Percentiles rank a stretch among this genome's conserved stretches.
These are phyloP conservation scores for Bembecia ichneumoniformis DNA, from an alignment of 2,888 invertebrate genomes.

Conservation along the genomic window DNA sequence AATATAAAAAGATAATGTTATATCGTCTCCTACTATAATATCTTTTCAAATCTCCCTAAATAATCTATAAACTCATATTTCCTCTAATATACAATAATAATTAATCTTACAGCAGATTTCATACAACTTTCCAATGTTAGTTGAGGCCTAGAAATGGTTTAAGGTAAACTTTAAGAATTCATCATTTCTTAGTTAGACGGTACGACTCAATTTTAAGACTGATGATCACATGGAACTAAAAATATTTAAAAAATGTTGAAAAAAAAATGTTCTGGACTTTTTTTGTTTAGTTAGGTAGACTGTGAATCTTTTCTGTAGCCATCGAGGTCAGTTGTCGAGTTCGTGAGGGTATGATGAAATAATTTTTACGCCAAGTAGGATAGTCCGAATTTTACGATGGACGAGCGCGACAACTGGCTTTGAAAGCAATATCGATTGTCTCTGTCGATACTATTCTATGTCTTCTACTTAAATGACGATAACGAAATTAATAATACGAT, in stretches of 20 bases:
- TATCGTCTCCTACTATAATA: conserved; percentile 39
- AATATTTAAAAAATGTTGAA: conserved; percentile 30
- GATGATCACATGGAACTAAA: conserved; percentile 55
- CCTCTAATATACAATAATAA: conserved; percentile 28
- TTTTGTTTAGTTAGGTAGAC: conserved; percentile 37
- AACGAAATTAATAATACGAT: conserved; percentile 34
- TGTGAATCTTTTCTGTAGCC: conserved; percentile 27
- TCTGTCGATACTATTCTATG: conserved; percentile 48
- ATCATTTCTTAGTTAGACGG: conserved; percentile 68
- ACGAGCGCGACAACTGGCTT: conserved; percentile 27
- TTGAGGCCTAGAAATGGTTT: conserved; percentile 61
- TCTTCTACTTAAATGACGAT: conserved; percentile 56
- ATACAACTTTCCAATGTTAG: conserved; percentile 31
- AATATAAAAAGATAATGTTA: conserved; percentile 10
- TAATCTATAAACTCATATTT: conserved; percentile 25
- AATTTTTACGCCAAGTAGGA: conserved; percentile 20
- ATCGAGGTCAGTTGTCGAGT: conserved; percentile 25
- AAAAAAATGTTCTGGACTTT: conserved; percentile 36
- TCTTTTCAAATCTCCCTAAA: conserved; percentile 34
- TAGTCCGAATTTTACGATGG: conserved; percentile 45
- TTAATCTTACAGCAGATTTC: conserved; percentile 19
- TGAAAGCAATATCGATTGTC: conserved; percentile 30
- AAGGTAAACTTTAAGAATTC: conserved; percentile 53
- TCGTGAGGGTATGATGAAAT: conserved; percentile 16
- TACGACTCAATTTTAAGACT: conserved; percentile 74